Evolutionary conservation across 2,797 vertebrate species (phyloP).

Genomic region (Macrochelys suwanniensis): DNA sequence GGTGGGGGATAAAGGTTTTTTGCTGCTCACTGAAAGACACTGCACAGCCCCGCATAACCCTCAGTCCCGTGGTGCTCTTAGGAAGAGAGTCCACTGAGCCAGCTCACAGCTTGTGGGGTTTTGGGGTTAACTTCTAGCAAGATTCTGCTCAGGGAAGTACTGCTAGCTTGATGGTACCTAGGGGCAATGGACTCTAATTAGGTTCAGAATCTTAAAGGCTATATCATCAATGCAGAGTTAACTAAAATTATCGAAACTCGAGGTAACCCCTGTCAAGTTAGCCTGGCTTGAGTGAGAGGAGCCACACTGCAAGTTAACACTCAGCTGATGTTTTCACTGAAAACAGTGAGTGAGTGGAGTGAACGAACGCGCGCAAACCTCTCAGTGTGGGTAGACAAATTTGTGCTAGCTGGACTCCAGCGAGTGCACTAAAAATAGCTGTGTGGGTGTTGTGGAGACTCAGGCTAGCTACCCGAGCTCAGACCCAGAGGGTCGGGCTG

Average conservation of each 20-base stretch:
- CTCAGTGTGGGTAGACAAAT: not conserved
- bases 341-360: not conserved
- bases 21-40: not conserved
- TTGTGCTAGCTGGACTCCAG: not conserved
- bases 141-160: not conserved
- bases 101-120: not conserved
- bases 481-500: not conserved
- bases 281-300: constrained; percentile 17
- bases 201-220: not conserved
- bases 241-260: not conserved
- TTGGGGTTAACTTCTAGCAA: not conserved
- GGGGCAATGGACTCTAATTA: not conserved
- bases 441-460: not conserved
- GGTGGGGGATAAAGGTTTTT: not conserved
- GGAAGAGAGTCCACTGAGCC: not conserved
- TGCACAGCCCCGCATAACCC: not conserved
- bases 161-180: not conserved
- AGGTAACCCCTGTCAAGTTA: constrained; percentile 3
- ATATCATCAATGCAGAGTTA: not conserved
- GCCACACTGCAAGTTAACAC: not conserved
- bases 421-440: not conserved
- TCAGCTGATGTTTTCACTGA: constrained; percentile 9
- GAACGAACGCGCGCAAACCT: not conserved
- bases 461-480: not conserved
- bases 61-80: not conserved